Evolutionary conservation across 2,888 invertebrate species (phyloP), one percentile per base, ranked within the genome.

Genomic region (Caenorhabditis afra): DNA sequence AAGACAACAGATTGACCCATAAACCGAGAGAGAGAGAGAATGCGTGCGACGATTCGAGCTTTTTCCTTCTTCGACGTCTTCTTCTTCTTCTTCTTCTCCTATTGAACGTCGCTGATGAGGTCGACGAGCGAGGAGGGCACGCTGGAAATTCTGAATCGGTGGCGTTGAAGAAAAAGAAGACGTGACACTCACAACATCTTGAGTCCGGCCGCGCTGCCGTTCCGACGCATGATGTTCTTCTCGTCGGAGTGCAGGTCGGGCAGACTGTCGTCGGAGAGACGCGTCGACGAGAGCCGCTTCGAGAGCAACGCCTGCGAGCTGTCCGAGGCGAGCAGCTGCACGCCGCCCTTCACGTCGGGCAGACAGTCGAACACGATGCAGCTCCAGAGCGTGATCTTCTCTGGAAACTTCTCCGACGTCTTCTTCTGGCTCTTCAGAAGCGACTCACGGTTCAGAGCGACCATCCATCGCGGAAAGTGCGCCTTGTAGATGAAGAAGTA

Each of bases 171-270:
- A 8, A n/a, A 29, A 5, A 1, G 20, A 10, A 20, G 55, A 12
- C 23, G 10, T 18, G 61, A n/a, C 20, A 79, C 85, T 77, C 64
- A 85, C 85, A 83, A 81, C 84, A 85, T 83, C 49, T 84, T 81
- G 44, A 88, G 78, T n/a, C 88, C 89, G 5, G 83, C 81, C 22
- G 82, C 71, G 55, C 87, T 87, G 22, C 86, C 86, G 58, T 85
- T 87, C 53, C 88, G 65, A 11, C 87, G 85, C 79, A 87, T 79
- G 23, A 85, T 86, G 71, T 89, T 89, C 81, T 89, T 89, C 75
- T 89, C 89, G 70, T 89, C 89, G 16, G 89, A 88, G 50, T 89
- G 89, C 8, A 89, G 79, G 70, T 89, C 89, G n/a, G 87, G 87
- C 8, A 87, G 68, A 66, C 81, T 82, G 68, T 88, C 87, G 18